Base-by-base conservation (phyloP, 2,797 vertebrate species). In the Vespertilio murinus region DNA sequence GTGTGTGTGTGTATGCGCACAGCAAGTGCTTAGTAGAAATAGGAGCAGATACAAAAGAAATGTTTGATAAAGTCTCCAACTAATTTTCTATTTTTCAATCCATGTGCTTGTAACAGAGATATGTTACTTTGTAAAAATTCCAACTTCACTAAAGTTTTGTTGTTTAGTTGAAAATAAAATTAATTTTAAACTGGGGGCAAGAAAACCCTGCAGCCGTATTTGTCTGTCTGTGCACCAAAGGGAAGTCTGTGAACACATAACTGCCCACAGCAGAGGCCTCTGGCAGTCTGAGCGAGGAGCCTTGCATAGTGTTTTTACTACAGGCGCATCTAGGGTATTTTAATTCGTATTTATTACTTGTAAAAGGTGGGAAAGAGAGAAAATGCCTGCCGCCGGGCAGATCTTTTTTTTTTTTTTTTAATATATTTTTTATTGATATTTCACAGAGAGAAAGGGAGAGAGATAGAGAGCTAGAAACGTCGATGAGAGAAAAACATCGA, bases 81-180 rank as follows among this genome's bases (percentile, higher is more conserved):
- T 59, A 45, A 65, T 56, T 90, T 47, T 83, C 23, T 33, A 2
- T 75, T 69, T 90, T 45, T 91, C 65, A 9, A 1, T 47, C 30
- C 71, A 25, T 16, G 28, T 47, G 5, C 64, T 95, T 74, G 3
- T 42, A 73, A 49, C 6, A 42, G 13, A 54, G 20, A 4, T 74
- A 1, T 61, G 14, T 80, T 91, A 56, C 83, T 78, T 80, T 75
- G 59, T 59, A 25, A 78, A 80, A 90, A 54, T 59, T 84, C 38
- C 65, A 95, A 0, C 22, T 77, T 67, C 40, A 54, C 33, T 90
- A 13, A 9, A n/a, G n/a, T 61, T 73, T 47, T 69, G 25, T 30
- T 85, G 47, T 78, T 59, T 22, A 75, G 45, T 65, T 81, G 52
- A 73, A 91, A 88, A 91, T 84, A 88, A 92, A 92, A 49, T 25